These are phyloP conservation scores for Leptinotarsa defecta DNA, from an alignment of 1,140 invertebrate genomes.

Conservation along the genomic window DNA sequence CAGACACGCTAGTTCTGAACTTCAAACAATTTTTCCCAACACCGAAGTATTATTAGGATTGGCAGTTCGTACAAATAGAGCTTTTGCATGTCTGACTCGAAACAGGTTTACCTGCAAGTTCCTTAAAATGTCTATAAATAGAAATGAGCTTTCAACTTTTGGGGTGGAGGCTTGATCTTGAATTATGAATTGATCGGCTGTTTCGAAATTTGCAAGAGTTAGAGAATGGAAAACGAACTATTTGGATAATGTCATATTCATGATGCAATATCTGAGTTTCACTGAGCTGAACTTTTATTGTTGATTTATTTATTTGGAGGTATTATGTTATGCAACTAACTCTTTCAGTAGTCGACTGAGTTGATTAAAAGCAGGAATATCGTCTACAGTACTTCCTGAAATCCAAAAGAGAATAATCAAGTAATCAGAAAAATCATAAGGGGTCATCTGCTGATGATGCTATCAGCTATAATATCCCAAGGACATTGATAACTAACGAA, in stretches of 20 bases:
- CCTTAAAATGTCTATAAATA: background rate
- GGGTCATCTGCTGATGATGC: too few relatives aligned
- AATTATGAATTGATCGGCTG: background rate
- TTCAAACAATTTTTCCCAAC: conserved; percentile 14
- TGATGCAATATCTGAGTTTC: background rate
- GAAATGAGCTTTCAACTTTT: background rate
- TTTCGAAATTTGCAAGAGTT: background rate
- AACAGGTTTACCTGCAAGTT: background rate
- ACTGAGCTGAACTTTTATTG: too few relatives aligned
- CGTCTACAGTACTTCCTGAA: too few relatives aligned
- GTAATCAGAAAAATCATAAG: too few relatives aligned
- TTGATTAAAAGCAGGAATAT: too few relatives aligned
- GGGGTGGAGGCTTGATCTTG: background rate
- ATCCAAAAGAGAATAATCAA: too few relatives aligned
- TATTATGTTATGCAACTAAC: too few relatives aligned
- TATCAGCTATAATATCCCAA: too few relatives aligned
- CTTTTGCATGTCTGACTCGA: conserved; percentile 6
- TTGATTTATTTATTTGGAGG: too few relatives aligned
- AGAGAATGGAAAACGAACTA: background rate
- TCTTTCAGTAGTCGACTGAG: too few relatives aligned
- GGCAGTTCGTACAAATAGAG: conserved; percentile 16
- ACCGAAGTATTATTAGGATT: conserved; percentile 14
- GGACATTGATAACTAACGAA: too few relatives aligned
- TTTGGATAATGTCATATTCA: too few relatives aligned
- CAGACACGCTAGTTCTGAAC: conserved; percentile 7